Evolutionary conservation across 2,113 vertebrate species (phyloP).

Genomic region (Hydropotes inermis): DNA sequence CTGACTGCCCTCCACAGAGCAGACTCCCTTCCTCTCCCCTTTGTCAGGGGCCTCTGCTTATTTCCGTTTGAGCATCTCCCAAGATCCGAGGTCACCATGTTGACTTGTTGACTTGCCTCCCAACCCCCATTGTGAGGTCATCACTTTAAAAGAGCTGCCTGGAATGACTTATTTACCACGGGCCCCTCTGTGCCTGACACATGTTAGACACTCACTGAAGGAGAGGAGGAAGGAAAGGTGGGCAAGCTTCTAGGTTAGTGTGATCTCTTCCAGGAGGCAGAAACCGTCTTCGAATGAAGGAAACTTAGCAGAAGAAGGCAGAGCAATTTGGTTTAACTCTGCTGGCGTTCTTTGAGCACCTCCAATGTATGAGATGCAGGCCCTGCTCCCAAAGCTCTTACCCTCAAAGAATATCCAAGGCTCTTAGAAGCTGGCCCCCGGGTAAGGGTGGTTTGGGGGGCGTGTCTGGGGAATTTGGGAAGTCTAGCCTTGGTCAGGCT

Average conservation of each 20-base stretch:
- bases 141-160: not conserved
- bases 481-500: not conserved
- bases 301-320: not conserved
- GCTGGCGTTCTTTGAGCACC: not conserved
- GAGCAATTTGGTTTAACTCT: not conserved
- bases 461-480: not conserved
- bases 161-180: not conserved
- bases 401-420: not conserved
- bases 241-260: not conserved
- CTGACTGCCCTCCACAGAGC: no score
- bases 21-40: not conserved
- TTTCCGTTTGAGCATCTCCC: not conserved
- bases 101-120: not conserved
- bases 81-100: not conserved
- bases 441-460: rapidly evolving
- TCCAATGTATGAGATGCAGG: not conserved
- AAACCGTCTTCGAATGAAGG: not conserved
- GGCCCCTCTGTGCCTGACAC: not conserved
- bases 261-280: not conserved
- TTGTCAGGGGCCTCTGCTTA: not conserved
- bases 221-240: no score
- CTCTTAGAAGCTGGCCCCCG: not conserved
- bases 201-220: not conserved
- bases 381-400: not conserved
- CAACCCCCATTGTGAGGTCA: not conserved